Percentiles rank a stretch among this genome's conserved stretches.
These are phyloP conservation scores for Gallinago paraguaiae DNA, from an alignment of 2,113 vertebrate species.

Conservation along the genomic window DNA sequence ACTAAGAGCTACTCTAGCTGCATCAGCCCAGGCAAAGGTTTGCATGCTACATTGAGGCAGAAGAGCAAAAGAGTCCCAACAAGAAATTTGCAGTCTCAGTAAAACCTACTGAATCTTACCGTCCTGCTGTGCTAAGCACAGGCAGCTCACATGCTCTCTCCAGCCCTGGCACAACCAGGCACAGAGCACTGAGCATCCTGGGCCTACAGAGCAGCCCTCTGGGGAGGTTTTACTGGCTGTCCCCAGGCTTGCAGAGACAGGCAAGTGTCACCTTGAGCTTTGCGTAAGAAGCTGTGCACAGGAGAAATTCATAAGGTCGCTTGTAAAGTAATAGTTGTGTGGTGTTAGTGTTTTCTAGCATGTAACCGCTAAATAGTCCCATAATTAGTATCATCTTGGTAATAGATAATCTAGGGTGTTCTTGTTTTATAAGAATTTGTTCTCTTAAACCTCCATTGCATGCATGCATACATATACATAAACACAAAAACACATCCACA, in stretches of 20 bases:
- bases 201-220: not conserved
- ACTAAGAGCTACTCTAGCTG: not conserved
- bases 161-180: not conserved
- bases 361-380: not conserved
- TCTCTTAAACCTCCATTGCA: not conserved
- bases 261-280: not conserved
- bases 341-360: not conserved
- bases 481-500: not conserved
- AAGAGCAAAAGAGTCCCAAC: not conserved
- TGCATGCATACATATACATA: not conserved
- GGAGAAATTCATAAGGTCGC: not conserved
- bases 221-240: not conserved
- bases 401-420: not conserved
- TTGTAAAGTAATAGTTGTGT: not conserved
- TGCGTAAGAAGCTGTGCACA: not conserved
- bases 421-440: not conserved
- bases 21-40: not conserved
- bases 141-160: fast-evolving
- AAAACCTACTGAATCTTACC: not conserved
- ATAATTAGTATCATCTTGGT: not conserved
- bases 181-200: not conserved
- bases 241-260: not conserved
- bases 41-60: not conserved
- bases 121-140: not conserved
- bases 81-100: not conserved